Base-by-base conservation (phyloP, 2,797 vertebrate species). In the Myotis findleyi region DNA sequence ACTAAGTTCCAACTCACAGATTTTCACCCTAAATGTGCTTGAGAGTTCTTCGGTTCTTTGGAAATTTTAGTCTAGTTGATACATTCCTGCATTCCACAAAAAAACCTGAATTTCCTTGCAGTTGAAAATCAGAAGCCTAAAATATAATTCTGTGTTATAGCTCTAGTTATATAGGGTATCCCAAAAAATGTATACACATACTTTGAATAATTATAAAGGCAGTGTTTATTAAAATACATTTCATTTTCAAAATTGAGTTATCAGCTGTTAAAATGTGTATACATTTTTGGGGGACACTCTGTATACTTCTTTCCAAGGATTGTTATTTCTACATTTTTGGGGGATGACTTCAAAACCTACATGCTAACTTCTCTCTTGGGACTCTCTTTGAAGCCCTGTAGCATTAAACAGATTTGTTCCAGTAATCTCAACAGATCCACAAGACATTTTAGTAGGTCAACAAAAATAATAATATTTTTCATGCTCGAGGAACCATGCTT, bases 381-480 rank as follows among this genome's bases (percentile, higher is more conserved):
- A 69, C 18, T 87, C 3, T 85, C 36, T 80, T 44, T 79, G 55
- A 93, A 87, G 4, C 18, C 36, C 23, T 27, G 27, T 12, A 75
- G 14, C 17, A 59, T 47, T 82, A 84, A 94, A 73, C 21, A 83
- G 30, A 53, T 90, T 79, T 88, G 9, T 71, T 72, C 23, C 69
- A 41, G 71, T 30, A 44, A 44, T 89, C 38, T 95, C 75, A 89
- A 9, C 14, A 53, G 13, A 85, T n/a, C 94, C 62, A 91, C 9
- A 91, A 84, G 38, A 79, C 12, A 68, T 81, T 93, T 82, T 71
- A 83, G 49, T 76, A 77, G n/a, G 25, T 87, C 68, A 87, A 83
- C 41, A 64, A 71, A 88, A 88, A 85, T n/a, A 51, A 75, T 68
- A 72, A 44, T 71, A 71, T 71, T 3, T 82, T 93, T 90, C 77